Percentiles rank a stretch among this genome's conserved stretches.
phyloP scores from a whole-genome alignment of 2,113 vertebrate species.

The Manacus vitellinus region DNA sequence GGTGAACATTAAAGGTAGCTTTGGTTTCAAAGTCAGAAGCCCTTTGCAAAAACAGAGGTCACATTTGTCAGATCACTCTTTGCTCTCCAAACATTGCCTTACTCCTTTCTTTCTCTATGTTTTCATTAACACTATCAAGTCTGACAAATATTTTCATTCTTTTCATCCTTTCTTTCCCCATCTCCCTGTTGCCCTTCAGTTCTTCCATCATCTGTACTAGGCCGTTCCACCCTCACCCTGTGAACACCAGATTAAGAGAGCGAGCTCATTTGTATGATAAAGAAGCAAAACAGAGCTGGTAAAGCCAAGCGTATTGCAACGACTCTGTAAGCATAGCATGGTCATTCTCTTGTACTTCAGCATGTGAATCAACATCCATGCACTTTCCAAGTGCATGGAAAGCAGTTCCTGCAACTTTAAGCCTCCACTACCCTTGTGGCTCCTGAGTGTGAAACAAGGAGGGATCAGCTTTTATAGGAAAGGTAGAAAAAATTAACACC shows the following conservation, averaged over 20 bases:
- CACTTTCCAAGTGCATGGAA: background rate
- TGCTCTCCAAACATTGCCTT: conserved; percentile 18
- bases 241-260: background rate
- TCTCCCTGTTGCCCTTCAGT: background rate
- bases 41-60: conserved; percentile 58
- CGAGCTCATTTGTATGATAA: background rate
- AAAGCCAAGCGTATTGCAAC: background rate
- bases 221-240: background rate
- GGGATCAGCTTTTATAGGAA: background rate
- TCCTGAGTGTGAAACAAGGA: background rate
- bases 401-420: background rate
- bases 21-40: conserved; percentile 70
- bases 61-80: conserved; percentile 59
- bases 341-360: background rate
- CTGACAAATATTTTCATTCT: conserved; percentile 41
- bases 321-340: background rate
- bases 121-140: conserved; percentile 40
- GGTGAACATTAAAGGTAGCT: conserved; percentile 68
- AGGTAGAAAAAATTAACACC: background rate
- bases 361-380: background rate
- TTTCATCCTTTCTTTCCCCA: background rate
- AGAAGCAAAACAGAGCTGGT: background rate
- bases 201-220: background rate
- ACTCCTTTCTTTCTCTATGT: conserved; percentile 44
- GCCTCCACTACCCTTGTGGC: background rate